Evolutionary conservation across 2,797 vertebrate species (phyloP).

Genomic region (Triplophysa yarkandensis): DNA sequence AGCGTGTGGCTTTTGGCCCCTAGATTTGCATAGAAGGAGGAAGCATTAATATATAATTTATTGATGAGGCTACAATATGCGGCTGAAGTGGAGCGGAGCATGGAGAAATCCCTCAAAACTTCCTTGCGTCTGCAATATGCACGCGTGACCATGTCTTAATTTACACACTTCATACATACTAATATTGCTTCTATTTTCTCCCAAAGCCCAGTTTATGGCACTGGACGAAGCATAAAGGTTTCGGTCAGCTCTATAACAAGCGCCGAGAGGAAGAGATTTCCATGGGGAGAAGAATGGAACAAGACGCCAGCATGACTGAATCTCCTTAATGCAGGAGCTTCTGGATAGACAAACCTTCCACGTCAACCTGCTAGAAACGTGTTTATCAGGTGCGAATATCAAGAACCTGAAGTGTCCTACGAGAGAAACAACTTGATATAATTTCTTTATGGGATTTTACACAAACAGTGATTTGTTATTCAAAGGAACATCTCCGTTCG

Average conservation of each 20-base stretch:
- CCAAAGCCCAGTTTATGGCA: slow-evolving; percentile 53
- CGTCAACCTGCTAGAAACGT: slow-evolving; percentile 40
- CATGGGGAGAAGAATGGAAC: slow-evolving; percentile 43
- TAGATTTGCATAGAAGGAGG: slow-evolving; percentile 65
- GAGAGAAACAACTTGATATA: slow-evolving; percentile 35
- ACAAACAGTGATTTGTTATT: slow-evolving; percentile 9
- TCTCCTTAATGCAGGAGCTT: slow-evolving; percentile 46
- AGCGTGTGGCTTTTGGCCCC: slow-evolving; percentile 56
- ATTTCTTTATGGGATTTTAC: slow-evolving; percentile 8
- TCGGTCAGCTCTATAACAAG: slow-evolving; percentile 56
- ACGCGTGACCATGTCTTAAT: slow-evolving; percentile 67
- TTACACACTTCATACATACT: slow-evolving; percentile 68
- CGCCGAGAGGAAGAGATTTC: slow-evolving; percentile 50
- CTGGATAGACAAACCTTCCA: slow-evolving; percentile 51
- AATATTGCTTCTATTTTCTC: slow-evolving; percentile 53
- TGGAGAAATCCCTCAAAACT: slow-evolving; percentile 68
- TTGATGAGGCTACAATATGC: slow-evolving; percentile 74
- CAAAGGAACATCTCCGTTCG: slow-evolving; percentile 9
- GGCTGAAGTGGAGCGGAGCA: slow-evolving; percentile 66
- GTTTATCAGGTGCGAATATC: neutral
- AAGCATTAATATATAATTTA: slow-evolving; percentile 74
- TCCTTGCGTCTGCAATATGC: slow-evolving; percentile 73
- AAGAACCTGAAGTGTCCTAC: slow-evolving; percentile 20
- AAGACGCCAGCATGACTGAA: slow-evolving; percentile 19
- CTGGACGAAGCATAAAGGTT: slow-evolving; percentile 39